Evolutionary conservation across 2,113 vertebrate genomes (phyloP).

Genomic region (Dipodomys ordii): DNA sequence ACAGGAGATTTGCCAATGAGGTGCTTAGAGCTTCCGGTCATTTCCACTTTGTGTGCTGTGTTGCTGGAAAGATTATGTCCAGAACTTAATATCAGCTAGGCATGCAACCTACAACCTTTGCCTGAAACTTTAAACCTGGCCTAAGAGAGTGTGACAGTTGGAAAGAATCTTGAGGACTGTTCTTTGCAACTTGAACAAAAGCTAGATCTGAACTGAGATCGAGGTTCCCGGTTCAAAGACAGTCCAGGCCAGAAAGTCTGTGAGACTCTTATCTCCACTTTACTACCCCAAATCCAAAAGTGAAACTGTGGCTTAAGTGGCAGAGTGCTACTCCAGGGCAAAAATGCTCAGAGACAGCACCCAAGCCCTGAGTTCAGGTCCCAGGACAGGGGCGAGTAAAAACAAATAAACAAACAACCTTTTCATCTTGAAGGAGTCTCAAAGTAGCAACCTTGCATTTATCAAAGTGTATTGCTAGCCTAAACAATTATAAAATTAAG

Average conservation of each 20-base stretch:
- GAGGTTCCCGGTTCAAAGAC: no score
- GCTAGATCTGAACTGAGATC: background rate
- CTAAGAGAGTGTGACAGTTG: background rate
- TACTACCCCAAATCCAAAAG: no score
- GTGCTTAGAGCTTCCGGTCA: background rate
- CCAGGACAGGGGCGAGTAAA: no score
- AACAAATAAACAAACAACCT: no score
- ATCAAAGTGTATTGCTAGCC: background rate
- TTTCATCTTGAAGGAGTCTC: slow-evolving; percentile 35
- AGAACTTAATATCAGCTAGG: background rate
- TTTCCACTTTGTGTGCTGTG: background rate
- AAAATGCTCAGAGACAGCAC: no score
- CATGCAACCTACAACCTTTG: background rate
- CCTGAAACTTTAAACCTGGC: background rate
- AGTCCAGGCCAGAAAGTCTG: no score
- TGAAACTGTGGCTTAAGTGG: no score
- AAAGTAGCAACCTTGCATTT: background rate
- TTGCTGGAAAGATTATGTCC: background rate
- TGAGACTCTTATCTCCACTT: no score
- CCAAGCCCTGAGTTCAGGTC: no score
- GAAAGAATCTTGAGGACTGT: background rate
- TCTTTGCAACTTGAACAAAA: background rate
- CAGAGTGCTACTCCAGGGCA: no score
- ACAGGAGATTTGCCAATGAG: background rate
- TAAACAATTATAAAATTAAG: background rate